Evolutionary conservation across 2,888 invertebrate species (phyloP), one percentile per base, ranked within the genome.

Genomic region (Ichneumoninae sp.): DNA sequence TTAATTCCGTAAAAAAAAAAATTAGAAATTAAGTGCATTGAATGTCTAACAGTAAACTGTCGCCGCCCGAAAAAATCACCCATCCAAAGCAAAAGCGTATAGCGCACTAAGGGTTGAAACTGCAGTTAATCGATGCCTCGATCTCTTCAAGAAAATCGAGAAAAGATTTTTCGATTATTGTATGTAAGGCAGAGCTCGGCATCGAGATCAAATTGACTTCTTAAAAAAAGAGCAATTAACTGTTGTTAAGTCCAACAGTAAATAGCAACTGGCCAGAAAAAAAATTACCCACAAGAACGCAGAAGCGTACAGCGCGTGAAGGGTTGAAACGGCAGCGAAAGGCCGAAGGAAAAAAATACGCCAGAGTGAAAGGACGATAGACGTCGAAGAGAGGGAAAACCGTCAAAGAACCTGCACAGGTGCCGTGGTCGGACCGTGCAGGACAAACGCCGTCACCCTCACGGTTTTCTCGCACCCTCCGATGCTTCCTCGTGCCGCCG

Each of bases 401-500:
- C 80, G 86, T 87, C 88, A 88, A 87, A 87, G 89, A 88, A 87
- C 84, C 84, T 74, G 83, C 77, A 86, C 87, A 87, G 84, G 88
- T 88, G 83, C 79, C 80, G 79, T 16, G 44, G 57, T 83, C 87
- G 77, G 85, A 83, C 83, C 81, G 83, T 86, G 85, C 73, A 85
- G 84, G 81, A 86, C 84, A 71, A 86, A 86, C 85, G 57, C 63
- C 36, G 52, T 44, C 75, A 60, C 52, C 76, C 60, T 77, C 52
- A 78, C 33, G 69, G 60, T 68, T 54, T 63, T 40, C 66, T 52
- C 52, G 54, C 79, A 83, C 79, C 79, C 79, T 79, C 54, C 57
- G 69, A 40, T 40, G 52, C 77, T 63, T 65, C 68, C 66, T 68
- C 66, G 66, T 76, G 50, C 16, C 40, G 76, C 54, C 16, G 36